Conservation (phyloP, 2,797 vertebrate genomes). For the Coluber constrictor region DNA sequence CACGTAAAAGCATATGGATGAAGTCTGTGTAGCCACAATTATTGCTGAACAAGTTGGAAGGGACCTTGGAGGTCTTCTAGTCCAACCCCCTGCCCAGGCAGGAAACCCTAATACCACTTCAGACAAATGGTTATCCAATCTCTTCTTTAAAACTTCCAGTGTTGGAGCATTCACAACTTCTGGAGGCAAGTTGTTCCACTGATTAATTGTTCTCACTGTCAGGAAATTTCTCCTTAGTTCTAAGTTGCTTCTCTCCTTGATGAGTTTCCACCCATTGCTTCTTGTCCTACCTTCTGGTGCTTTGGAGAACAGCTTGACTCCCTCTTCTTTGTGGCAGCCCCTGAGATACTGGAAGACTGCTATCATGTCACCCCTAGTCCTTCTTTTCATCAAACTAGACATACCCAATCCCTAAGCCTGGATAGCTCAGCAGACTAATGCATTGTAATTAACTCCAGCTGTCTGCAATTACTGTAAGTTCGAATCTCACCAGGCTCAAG, state of each 20-base stretch:
- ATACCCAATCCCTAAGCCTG: background rate
- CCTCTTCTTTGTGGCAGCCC: background rate
- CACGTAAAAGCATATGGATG: background rate
- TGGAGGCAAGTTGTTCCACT: background rate
- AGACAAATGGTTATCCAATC: background rate
- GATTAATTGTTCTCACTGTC: background rate
- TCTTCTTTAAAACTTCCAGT: background rate
- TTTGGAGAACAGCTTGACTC: background rate
- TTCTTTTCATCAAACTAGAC: background rate
- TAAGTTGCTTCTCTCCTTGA: background rate
- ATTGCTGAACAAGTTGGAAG: background rate
- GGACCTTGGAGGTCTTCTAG: background rate
- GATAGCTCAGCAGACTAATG: too few relatives aligned
- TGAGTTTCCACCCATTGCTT: background rate
- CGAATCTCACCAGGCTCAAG: too few relatives aligned
- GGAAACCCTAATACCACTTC: background rate
- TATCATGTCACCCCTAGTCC: background rate
- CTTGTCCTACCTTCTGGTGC: fast-evolving
- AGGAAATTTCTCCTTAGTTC: background rate
- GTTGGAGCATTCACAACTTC: background rate
- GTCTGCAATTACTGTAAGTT: too few relatives aligned
- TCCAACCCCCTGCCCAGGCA: background rate
- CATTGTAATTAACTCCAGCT: too few relatives aligned
- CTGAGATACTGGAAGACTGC: background rate
- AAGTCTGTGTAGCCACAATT: background rate